These are phyloP conservation scores for Bhutanitis thaidina DNA, from an alignment of 2,888 invertebrate genomes.

Conservation along the genomic window DNA sequence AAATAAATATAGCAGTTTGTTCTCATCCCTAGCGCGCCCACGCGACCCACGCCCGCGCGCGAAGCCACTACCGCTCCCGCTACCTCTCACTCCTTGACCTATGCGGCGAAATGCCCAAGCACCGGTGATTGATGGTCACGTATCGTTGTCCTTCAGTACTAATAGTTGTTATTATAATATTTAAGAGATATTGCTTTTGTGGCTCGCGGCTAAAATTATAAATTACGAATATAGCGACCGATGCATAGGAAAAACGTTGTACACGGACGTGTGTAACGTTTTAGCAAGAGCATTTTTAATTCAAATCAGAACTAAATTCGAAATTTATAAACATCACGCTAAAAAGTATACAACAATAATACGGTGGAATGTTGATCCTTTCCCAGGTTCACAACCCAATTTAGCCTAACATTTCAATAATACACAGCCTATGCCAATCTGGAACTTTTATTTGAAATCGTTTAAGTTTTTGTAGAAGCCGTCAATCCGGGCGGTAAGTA, in stretches of 20 bases:
- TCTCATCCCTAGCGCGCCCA: conserved; percentile 17
- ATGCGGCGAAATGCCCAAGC: conserved; percentile 42
- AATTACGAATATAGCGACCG: background rate
- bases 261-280: too few species aligned
- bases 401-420: too few species aligned
- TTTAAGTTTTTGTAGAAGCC: too few species aligned
- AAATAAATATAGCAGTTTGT: conserved; percentile 11
- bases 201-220: background rate
- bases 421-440: too few species aligned
- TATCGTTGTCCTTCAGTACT: conserved; percentile 26
- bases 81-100: conserved; percentile 47
- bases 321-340: too few species aligned
- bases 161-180: conserved; percentile 17
- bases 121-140: conserved; percentile 47
- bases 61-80: conserved; percentile 26
- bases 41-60: conserved; percentile 12
- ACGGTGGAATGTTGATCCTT: too few species aligned
- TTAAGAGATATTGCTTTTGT: background rate
- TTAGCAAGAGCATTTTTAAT: too few species aligned
- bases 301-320: too few species aligned
- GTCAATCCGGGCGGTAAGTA: too few species aligned
- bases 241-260: background rate
- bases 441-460: too few species aligned
- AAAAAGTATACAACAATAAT: too few species aligned
- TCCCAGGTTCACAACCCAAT: too few species aligned